Percentiles rank a stretch among this genome's conserved stretches.
phyloP scores from a whole-genome alignment of 2,113 vertebrate genomes.

The Pipra filicauda region DNA sequence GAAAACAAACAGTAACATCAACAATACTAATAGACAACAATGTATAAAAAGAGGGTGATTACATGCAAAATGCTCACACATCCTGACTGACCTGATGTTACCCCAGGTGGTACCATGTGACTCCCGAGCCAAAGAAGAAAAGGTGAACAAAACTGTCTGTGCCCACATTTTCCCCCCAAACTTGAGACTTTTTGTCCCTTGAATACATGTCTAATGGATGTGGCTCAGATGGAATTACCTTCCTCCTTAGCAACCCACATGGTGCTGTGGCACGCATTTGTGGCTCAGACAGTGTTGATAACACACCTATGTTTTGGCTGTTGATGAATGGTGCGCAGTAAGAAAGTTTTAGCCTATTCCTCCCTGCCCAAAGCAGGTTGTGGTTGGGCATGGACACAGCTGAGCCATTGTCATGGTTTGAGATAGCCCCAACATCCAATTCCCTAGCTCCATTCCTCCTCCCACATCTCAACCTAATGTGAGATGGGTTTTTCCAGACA shows the following conservation, averaged over 20 bases:
- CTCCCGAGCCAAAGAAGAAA: background rate
- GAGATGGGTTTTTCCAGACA: too few relatives aligned
- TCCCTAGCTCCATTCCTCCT: too few relatives aligned
- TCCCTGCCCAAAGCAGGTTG: background rate
- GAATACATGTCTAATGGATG: background rate
- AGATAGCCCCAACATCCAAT: too few relatives aligned
- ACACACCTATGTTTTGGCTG: background rate
- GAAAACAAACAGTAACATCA: background rate
- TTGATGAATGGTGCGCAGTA: background rate
- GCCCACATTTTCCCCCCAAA: background rate
- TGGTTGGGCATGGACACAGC: background rate
- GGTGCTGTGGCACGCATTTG: background rate
- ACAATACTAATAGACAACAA: background rate
- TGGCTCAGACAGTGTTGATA: background rate
- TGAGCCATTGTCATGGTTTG: too few relatives aligned
- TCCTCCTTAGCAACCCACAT: background rate
- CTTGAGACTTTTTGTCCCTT: background rate
- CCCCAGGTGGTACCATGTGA: background rate
- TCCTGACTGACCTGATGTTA: background rate
- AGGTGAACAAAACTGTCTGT: background rate
- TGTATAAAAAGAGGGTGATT: background rate
- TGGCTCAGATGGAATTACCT: background rate
- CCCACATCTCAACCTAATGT: too few relatives aligned
- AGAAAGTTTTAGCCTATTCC: background rate
- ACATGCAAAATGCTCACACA: background rate